Base-by-base conservation (phyloP, 2,113 vertebrate species). In the Leptocoma aspasia region DNA sequence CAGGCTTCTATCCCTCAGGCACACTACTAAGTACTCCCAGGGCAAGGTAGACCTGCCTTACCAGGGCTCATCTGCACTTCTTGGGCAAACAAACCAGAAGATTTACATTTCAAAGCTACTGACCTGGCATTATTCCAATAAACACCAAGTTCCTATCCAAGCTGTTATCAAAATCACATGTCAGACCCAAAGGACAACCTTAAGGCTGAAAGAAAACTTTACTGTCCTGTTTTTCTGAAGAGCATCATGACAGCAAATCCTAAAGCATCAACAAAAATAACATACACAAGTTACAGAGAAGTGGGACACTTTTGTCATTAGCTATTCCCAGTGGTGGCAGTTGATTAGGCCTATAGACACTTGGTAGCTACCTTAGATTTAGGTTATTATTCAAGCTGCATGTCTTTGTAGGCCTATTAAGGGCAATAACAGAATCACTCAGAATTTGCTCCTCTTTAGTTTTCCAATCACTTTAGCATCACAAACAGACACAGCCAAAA, bases 41-140 rank as follows among this genome's bases (percentile, higher is more conserved):
- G 45, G 11, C 70, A 57, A 72, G 81, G 15, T 16, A 82, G 33
- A 76, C 53, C 66, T 54, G 50, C 6, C 8, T 53, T 54, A 30
- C 45, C 30, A 42, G 84, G 28, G 9, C n/a, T 92, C 49, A 42
- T 60, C 45, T 71, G 7, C 21, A 9, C 35, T 56, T 71, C 65
- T 60, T 15, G 49, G 13, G 37, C 54, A 72, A 87, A 28, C 15
- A 72, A 68, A 49, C 10, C 27, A 60, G 23, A 15, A 66, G 23
- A 64, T 86, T 89, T 91, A 37, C 47, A 69, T 57, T 92, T 92
- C 91, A 97, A 76, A 95, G 57, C 31, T 82, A 45, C 41, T 49
- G 53, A 41, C 11, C 37, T 75, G 31, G n/a, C 41, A 28, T 12
- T 76, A 17, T 10, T 68, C 70, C 90, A 73, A 47, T 33, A 42